Evolutionary conservation across 2,113 vertebrate genomes (phyloP).

Genomic region (Pardalotus punctatus): DNA sequence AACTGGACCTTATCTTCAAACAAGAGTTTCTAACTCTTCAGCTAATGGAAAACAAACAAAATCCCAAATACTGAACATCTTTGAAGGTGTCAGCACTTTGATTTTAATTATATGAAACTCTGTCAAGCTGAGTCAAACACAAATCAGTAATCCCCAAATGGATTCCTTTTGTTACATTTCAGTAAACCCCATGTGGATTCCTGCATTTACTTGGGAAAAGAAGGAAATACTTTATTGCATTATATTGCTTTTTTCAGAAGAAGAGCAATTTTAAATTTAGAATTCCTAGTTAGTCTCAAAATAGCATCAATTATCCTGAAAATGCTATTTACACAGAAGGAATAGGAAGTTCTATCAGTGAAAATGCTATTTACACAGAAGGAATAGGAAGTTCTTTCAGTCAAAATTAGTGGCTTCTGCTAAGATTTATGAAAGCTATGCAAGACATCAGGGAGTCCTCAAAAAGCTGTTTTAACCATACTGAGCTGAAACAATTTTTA

Average conservation of each 20-base stretch:
- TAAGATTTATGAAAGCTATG: neutral
- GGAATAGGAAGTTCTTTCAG: neutral
- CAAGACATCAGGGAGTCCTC: neutral
- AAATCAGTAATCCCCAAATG: neutral
- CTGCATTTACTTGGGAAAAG: neutral
- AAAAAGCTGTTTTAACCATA: neutral
- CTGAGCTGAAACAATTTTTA: neutral
- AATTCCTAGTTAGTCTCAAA: neutral
- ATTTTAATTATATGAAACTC: neutral
- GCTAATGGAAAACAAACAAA: constrained; percentile 1
- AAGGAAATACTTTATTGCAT: neutral
- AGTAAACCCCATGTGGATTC: neutral
- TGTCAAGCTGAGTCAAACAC: neutral
- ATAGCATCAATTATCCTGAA: neutral
- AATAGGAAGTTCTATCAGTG: neutral
- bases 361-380: neutral
- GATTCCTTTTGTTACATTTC: neutral
- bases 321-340: neutral
- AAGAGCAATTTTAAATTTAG: neutral
- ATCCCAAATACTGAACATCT: neutral
- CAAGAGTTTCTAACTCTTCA: neutral
- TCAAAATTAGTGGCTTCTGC: neutral
- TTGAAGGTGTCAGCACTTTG: neutral
- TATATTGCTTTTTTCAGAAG: neutral
- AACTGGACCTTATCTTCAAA: neutral